These are phyloP conservation scores for Mycogona germanica DNA, from an alignment of 2,888 invertebrate species.

Conservation along the genomic window DNA sequence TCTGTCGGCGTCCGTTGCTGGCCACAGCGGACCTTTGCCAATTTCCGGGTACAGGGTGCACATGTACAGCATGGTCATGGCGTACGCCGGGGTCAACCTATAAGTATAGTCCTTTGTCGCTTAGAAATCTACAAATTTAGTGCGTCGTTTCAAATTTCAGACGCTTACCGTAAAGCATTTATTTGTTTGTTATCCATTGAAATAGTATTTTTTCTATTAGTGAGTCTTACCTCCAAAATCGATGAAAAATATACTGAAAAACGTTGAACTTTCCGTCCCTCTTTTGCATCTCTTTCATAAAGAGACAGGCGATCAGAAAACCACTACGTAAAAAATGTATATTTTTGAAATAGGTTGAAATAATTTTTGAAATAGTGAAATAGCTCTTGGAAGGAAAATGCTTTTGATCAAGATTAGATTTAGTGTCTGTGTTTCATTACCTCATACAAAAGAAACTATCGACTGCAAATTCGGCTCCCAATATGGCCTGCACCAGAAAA, in stretches of 20 bases:
- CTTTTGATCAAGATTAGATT: background rate
- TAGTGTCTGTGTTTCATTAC: background rate
- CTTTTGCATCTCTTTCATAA: slow-evolving; percentile 19
- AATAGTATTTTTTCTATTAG: background rate
- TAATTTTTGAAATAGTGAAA: background rate
- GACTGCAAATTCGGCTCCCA: slow-evolving; percentile 4
- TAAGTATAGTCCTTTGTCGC: slow-evolving; percentile 22
- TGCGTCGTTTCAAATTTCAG: no score
- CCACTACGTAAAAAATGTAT: slow-evolving; percentile 20
- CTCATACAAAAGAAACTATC: slow-evolving; percentile 15
- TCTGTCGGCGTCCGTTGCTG: slow-evolving; percentile 13
- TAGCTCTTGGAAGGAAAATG: background rate
- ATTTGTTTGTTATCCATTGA: no score
- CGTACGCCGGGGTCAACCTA: slow-evolving; percentile 32
- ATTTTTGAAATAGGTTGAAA: no score
- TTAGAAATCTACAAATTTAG: no score
- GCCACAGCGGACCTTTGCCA: slow-evolving; percentile 30
- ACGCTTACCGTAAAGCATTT: no score
- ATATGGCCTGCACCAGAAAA: background rate
- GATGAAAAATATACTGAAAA: slow-evolving; percentile 22
- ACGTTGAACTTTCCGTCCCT: slow-evolving; percentile 21
- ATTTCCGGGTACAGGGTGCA: slow-evolving; percentile 29
- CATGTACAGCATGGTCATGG: slow-evolving; percentile 29
- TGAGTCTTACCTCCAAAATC: slow-evolving; percentile 21
- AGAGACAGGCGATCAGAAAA: slow-evolving; percentile 21